phyloP scores from a whole-genome alignment of 2,888 invertebrate genomes.

The Meiosimyza platycephala region DNA sequence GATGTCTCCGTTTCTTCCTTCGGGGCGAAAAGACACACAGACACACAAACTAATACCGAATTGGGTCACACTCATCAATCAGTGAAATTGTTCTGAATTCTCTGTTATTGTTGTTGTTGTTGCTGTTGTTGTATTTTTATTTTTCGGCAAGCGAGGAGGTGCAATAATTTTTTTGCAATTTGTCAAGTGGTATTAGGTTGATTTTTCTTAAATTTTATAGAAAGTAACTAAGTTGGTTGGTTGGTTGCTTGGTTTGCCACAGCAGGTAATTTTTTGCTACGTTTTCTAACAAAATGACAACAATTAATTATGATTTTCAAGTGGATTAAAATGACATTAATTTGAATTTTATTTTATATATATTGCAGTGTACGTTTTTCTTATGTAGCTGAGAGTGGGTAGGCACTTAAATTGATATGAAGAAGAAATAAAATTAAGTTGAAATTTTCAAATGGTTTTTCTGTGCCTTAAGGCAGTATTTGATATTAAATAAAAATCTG shows the following conservation, averaged over 20 bases:
- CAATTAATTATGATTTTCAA: conserved; percentile 11
- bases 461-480: too few species aligned
- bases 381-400: too few species aligned
- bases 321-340: conserved; percentile 12
- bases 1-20: not conserved
- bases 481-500: too few species aligned
- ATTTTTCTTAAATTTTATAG: not conserved
- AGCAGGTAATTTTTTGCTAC: too few species aligned
- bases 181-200: not conserved
- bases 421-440: too few species aligned
- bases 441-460: too few species aligned
- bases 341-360: not conserved
- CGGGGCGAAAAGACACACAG: too few species aligned
- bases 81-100: conserved; percentile 3
- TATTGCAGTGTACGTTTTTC: too few species aligned
- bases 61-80: conserved; percentile 10
- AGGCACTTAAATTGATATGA: too few species aligned
- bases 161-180: conserved; percentile 2
- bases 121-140: too few species aligned
- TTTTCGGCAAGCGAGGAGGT: not conserved
- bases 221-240: too few species aligned
- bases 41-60: not conserved
- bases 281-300: not conserved
- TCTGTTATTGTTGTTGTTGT: not conserved
- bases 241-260: too few species aligned